Base-by-base conservation (phyloP, 2,888 invertebrate species). In the Aphidius colemani region DNA sequence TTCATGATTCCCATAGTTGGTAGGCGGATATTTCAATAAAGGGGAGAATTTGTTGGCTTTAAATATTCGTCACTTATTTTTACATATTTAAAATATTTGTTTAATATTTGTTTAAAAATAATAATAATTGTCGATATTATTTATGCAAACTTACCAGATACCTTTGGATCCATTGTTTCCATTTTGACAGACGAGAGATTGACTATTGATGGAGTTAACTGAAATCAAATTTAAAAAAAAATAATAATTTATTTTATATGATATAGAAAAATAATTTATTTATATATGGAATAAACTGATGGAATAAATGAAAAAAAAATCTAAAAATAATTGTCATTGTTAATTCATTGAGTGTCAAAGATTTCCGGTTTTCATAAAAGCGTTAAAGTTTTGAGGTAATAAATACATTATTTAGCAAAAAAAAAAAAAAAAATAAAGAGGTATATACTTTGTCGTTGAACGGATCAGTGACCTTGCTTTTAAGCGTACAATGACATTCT, bases 11-110 rank as follows among this genome's bases (percentile, higher is more conserved):
- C 30, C 30, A 30, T 43, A 18, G 13, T 79, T 80, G 79, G 80
- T 79, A 79, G 81, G 82, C 81, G 82, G 82, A 82, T 82, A 82
- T 82, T 81, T 76, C 80, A 81, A 82, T 81, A 80, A 81, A 81
- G 78, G 78, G 78, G 76, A 77, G 75, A 78, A 57, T 55, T 18
- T 18, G 13, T 18, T 18, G 13, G 13, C 13, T 65, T 44, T 63
- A 60, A 51, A 55, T 53, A 45, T 53, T 45, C 13, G 45, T 40
- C 57, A 53, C 46, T n/a, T n/a, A n/a, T n/a, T n/a, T n/a, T n/a
- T n/a, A n/a, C n/a, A n/a, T n/a, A n/a, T n/a, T n/a, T 61, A 51
- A 44, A 18, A 41, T 49, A 39, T 53, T 40, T 30, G 44, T 61
- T 46, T 46, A 55, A 39, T 6, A 1, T 48, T 4, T 11, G n/a